Evolutionary conservation across 1,140 invertebrate genomes (phyloP), one percentile per base, ranked within the genome.

Genomic region (Drosophila kikkawai): DNA sequence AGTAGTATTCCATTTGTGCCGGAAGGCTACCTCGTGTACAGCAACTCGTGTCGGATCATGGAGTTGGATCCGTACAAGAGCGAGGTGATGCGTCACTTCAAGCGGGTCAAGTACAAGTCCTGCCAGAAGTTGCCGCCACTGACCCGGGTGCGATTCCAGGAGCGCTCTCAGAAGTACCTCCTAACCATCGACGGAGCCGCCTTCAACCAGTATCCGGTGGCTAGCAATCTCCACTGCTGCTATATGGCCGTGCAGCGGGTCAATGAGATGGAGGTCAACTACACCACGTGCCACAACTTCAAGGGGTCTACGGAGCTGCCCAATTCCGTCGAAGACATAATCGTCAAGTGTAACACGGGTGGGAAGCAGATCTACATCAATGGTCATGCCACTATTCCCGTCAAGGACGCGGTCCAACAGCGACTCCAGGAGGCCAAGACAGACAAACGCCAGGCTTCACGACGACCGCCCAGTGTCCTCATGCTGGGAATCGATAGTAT

Each of bases 401-500:
- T 92, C 34, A 79, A 78, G 11, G 5, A 12, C 0, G 60, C 73
- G 4, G 56, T 93, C 0, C 76, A 79, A 11, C 58, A 91, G 37
- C 65, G 86, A 11, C 77, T 92, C 6, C 48, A 47, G 13, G n/a
- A 29, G 45, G 1, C 13, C 1, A 45, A 37, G 22, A n/a, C 36
- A 29, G 7, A 39, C n/a, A 7, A 64, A 7, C 58, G 80, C 37
- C 15, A 13, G 17, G 3, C 2, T 2, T 12, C 13, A 1, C 19
- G 39, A 6, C 66, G 85, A 9, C 73, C 82, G 5, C 80, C 83
- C n/a, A 92, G 91, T 22, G 94, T 98, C 15, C 92, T 98, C 1
- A 93, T 97, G 66, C 85, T 98, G 9, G 97, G 97, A 11, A 95
- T 98, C 53, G 97, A 98, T 84, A 97, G 96, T 32, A 95, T 97